Evolutionary conservation across 2,113 vertebrate species (phyloP).

Genomic region (Aphelocoma coerulescens): DNA sequence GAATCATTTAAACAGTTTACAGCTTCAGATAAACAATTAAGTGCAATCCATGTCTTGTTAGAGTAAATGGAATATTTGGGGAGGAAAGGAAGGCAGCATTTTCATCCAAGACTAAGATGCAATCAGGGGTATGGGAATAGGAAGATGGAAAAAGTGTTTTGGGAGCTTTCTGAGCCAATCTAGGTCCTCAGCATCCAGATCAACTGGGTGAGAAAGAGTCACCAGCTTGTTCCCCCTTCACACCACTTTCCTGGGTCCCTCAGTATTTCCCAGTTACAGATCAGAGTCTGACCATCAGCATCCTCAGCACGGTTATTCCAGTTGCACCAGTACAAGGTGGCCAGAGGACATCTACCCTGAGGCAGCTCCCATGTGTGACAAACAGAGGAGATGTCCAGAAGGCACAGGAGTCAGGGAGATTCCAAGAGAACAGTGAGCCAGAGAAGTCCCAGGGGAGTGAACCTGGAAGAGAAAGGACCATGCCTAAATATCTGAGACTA

Average conservation of each 20-base stretch:
- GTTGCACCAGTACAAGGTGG: neutral
- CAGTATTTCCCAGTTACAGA: neutral
- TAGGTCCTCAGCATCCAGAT: neutral
- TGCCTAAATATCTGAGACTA: neutral
- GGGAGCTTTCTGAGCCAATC: neutral
- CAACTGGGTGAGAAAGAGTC: neutral
- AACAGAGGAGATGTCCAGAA: neutral
- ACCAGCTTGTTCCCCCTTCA: neutral
- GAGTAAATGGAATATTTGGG: neutral
- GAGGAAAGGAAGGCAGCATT: neutral
- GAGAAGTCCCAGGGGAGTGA: neutral
- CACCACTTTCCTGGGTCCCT: neutral
- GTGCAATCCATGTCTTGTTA: neutral
- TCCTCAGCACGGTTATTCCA: neutral
- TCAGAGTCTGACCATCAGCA: neutral
- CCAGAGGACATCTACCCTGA: neutral
- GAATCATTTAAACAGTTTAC: neutral
- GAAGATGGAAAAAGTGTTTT: neutral
- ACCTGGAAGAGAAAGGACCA: neutral
- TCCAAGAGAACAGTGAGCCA: neutral
- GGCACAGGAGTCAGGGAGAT: rapidly evolving
- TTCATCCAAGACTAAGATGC: neutral
- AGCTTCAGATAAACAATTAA: neutral
- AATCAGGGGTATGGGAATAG: neutral
- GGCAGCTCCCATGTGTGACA: neutral